These are phyloP conservation scores for Cyprinodon tularosa DNA, from an alignment of 2,113 vertebrate genomes.

Conservation along the genomic window DNA sequence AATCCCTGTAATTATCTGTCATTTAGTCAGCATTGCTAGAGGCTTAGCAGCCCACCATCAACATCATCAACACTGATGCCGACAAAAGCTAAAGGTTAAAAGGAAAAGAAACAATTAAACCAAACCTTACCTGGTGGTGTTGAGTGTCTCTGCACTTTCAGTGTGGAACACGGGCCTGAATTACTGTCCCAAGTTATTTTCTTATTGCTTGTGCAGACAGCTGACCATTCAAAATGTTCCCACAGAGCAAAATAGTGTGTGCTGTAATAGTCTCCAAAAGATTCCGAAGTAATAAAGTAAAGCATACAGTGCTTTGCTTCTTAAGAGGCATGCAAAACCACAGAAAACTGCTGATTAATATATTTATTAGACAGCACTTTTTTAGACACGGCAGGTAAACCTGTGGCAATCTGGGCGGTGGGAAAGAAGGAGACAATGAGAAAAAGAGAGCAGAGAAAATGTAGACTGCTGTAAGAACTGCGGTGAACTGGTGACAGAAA, in stretches of 20 bases:
- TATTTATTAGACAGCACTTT: no score
- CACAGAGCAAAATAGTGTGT: neutral
- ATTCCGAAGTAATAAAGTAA: no score
- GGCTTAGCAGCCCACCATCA: conserved; percentile 26
- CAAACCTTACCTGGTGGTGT: neutral
- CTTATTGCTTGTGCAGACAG: neutral
- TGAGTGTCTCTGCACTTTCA: neutral
- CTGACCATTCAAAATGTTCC: neutral
- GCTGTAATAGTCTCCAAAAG: neutral
- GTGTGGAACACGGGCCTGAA: conserved; percentile 6
- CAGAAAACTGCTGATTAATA: no score
- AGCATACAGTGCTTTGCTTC: no score
- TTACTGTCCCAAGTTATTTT: neutral
- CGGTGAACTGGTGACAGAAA: no score
- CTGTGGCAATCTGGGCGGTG: no score
- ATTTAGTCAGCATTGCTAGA: conserved; percentile 48
- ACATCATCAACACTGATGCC: conserved; percentile 27
- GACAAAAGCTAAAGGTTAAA: conserved; percentile 20
- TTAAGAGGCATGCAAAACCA: no score
- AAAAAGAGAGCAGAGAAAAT: no score
- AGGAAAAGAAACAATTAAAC: conserved; percentile 9
- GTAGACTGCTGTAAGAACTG: no score
- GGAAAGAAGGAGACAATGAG: no score
- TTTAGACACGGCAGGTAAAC: no score
- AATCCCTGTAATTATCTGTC: conserved; percentile 61